phyloP scores from a whole-genome alignment of 2,113 vertebrate genomes.

The Andinoacara biseriatus region DNA sequence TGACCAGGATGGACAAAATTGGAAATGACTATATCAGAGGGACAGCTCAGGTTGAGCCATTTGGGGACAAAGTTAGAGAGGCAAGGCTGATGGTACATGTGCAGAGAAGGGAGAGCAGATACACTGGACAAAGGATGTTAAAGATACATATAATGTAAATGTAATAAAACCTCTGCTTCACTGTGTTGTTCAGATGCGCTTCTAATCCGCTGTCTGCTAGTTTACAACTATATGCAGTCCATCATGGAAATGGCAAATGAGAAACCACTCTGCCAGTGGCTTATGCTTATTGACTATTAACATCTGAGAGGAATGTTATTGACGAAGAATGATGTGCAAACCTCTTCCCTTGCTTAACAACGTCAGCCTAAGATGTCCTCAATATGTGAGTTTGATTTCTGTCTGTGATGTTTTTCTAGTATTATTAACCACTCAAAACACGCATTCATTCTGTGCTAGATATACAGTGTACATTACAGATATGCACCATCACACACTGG shows the following conservation, averaged over 20 bases:
- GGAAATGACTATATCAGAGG: neutral
- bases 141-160: neutral
- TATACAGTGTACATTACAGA: neutral
- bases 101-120: neutral
- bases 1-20: neutral
- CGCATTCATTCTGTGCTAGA: neutral
- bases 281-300: conserved; percentile 3
- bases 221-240: neutral
- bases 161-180: neutral
- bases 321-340: neutral
- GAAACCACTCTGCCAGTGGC: neutral
- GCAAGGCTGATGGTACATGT: neutral
- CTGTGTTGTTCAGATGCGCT: neutral
- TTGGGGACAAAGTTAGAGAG: neutral
- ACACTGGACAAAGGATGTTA: neutral
- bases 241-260: conserved; percentile 7
- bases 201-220: neutral
- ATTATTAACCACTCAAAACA: neutral
- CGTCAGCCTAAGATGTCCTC: neutral
- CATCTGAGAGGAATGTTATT: neutral
- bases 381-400: neutral
- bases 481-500: neutral
- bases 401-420: neutral
- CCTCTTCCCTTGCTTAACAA: neutral
- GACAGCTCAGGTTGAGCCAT: neutral